A percentile compares a stretch with the other conserved stretches of the same genome.
Evolutionary conservation across 1,140 invertebrate genomes (phyloP).

Genomic region (Lepidotrigona ventralis): DNA sequence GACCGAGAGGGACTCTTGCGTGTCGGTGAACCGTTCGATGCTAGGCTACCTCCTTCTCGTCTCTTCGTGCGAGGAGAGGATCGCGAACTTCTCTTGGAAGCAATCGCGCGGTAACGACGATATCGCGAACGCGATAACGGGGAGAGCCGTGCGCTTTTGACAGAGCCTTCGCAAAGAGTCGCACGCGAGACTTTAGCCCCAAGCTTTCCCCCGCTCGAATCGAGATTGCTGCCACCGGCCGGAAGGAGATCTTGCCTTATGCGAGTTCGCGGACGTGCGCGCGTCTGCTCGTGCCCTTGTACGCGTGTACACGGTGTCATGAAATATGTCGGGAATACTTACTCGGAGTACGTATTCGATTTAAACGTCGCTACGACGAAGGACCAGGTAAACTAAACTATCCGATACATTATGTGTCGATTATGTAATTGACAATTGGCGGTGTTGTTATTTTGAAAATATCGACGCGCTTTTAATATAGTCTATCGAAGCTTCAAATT

Average conservation of each 20-base stretch:
- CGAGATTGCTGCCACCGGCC: slow-evolving; percentile 57
- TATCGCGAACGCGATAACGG: slow-evolving; percentile 26
- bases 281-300: background rate
- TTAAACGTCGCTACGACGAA: background rate
- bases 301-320: background rate
- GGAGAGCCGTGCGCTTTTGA: background rate
- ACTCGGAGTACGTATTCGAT: too few species aligned
- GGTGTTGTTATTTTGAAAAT: too few species aligned
- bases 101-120: slow-evolving; percentile 26
- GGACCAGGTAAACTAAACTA: background rate
- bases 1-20: background rate
- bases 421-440: too few species aligned
- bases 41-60: background rate
- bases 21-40: background rate
- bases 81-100: slow-evolving; percentile 12
- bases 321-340: background rate
- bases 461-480: too few species aligned
- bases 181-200: slow-evolving; percentile 18
- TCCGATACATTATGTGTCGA: too few species aligned
- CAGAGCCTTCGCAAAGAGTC: background rate
- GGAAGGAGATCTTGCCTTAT: slow-evolving; percentile 67
- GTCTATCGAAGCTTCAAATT: background rate
- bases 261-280: slow-evolving; percentile 33
- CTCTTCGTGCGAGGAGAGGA: too few species aligned
- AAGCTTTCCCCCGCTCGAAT: slow-evolving; percentile 60